Evolutionary conservation across 1,140 invertebrate genomes (phyloP), one percentile per base, ranked within the genome.

Genomic region (Pissodes strobi): DNA sequence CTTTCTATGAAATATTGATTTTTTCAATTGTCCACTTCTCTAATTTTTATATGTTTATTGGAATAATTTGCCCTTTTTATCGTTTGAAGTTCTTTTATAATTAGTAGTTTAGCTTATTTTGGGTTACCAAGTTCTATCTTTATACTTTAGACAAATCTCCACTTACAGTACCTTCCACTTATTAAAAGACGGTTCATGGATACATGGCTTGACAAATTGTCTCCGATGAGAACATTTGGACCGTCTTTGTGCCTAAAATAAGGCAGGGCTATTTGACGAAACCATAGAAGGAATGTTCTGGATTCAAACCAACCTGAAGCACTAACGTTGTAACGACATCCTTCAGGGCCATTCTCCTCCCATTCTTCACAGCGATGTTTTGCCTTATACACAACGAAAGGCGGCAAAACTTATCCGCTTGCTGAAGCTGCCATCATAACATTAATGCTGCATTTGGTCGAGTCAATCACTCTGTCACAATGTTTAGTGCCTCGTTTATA

Each of bases 151-250:
- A n/a, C n/a, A n/a, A n/a, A n/a, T n/a, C n/a, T n/a, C n/a, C n/a
- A n/a, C n/a, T n/a, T n/a, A n/a, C n/a, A n/a, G n/a, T n/a, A n/a
- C n/a, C n/a, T n/a, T n/a, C n/a, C n/a, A n/a, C n/a, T n/a, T n/a
- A n/a, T n/a, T n/a, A n/a, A n/a, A n/a, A n/a, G n/a, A n/a, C n/a
- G n/a, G n/a, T n/a, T n/a, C n/a, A n/a, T n/a, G n/a, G n/a, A n/a
- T n/a, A n/a, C n/a, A n/a, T 59, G 56, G 25, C 18, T 4, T 9
- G 56, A 59, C 4, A 59, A 19, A 19, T 59, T 59, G 18, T 59
- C 56, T 22, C 22, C 43, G 9, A 46, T 59, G 8, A 59, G 8
- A 30, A 46, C 15, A 17, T 59, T 27, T 12, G 23, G 21, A 1
- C 43, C 43, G 22, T 59, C 38, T 21, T 17, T 21, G 12, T 53